Percentiles rank a stretch among this genome's conserved stretches.
phyloP scores from a whole-genome alignment of 2,113 vertebrate species.

The Catagonus wagneri region DNA sequence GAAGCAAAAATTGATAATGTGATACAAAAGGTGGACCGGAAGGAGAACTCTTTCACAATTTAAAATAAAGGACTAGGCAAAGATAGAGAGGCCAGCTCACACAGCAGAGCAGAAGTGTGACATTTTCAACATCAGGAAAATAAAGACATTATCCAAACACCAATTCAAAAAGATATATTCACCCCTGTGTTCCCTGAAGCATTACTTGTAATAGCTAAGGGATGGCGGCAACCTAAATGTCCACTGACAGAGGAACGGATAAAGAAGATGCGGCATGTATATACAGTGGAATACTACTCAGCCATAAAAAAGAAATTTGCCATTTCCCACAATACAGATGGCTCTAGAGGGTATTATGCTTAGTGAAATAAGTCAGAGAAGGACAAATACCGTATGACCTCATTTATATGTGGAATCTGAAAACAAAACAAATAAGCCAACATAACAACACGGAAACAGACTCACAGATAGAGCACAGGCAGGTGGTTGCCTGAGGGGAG shows the following conservation, averaged over 20 bases:
- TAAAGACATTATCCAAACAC: neutral
- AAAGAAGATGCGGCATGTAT: neutral
- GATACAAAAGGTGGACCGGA: neutral
- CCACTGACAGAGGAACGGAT: neutral
- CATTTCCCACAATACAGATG: neutral
- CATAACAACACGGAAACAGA: neutral
- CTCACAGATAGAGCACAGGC: neutral
- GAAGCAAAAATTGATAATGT: neutral
- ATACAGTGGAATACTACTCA: neutral
- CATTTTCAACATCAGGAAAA: neutral
- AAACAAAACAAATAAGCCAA: neutral
- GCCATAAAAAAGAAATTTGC: neutral
- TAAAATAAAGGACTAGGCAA: neutral
- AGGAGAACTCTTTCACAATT: neutral
- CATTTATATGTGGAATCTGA: neutral
- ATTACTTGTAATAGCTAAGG: neutral
- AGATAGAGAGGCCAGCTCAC: neutral
- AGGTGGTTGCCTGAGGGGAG: neutral
- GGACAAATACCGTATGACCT: neutral
- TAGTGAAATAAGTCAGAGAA: neutral
- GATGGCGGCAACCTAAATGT: neutral
- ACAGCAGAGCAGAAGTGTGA: neutral
- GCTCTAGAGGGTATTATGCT: neutral
- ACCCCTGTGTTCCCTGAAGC: neutral
- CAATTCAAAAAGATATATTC: neutral